Base-by-base conservation (phyloP, 2,113 vertebrate species). In the Theropithecus gelada region DNA sequence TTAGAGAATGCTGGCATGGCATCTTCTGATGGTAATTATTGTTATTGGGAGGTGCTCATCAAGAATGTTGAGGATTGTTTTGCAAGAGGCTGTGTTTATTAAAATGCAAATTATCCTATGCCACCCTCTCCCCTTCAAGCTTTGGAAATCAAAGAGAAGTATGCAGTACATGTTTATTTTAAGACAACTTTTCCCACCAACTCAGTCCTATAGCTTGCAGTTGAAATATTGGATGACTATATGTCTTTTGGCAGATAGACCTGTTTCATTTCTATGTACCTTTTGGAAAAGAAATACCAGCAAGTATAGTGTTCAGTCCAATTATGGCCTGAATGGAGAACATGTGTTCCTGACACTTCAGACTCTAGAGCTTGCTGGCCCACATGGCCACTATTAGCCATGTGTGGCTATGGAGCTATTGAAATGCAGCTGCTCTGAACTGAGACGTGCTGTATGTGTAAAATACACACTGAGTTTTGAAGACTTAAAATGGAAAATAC, bases 21-120 rank as follows among this genome's bases (percentile, higher is more conserved):
- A 85, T 43, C 96, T 89, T 87, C 48, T 18, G 40, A n/a, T 35
- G 93, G 43, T 97, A 97, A 97, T 98, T 94, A 94, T 50, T 94
- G 79, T 96, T 89, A 70, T 96, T 93, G 92, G 88, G 93, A 96
- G 75, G 89, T 3, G 12, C 10, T 76, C 45, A 18, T 66, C 68
- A 64, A 84, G 85, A 85, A 80, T 3, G 38, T n/a, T 45, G 75
- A 96, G 94, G 57, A 48, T 50, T 7, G 3, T 97, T 94, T 94
- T 83, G 93, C 88, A 97, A 97, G 85, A 95, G 48, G 64, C 93
- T 3, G 30, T 98, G 94, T 96, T 97, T 95, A 95, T 80, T 93
- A 96, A 92, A 80, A 97, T 57, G 82, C 32, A 97, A 48, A 93
- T 80, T 55, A 95, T 40, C 68, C 72, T 48, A 23, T 73, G 91